phyloP scores from a whole-genome alignment of 2,888 invertebrate genomes.

The Galerucella nymphaeae region DNA sequence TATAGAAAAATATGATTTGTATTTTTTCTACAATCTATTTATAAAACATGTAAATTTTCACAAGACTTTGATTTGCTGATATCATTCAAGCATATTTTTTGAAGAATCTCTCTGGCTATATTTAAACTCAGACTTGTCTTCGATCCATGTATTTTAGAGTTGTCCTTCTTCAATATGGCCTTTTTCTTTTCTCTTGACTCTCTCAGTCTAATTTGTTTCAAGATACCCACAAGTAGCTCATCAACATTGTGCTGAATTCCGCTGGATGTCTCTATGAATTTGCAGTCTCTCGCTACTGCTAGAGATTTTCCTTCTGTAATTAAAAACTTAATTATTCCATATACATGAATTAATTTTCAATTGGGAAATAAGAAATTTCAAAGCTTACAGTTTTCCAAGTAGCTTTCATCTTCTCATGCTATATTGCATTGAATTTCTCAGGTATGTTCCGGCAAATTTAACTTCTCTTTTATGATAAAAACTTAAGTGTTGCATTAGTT shows the following conservation, averaged over 20 bases:
- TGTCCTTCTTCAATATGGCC: constrained; percentile 55
- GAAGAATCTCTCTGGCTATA: constrained; percentile 83
- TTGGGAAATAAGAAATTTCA: background rate
- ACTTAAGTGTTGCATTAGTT: background rate
- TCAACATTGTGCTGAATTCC: constrained; percentile 97
- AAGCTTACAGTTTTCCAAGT: background rate
- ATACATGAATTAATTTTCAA: background rate
- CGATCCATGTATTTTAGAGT: constrained; percentile 77
- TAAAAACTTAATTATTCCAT: background rate
- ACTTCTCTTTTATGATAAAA: background rate
- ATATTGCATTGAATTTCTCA: background rate
- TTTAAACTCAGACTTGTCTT: constrained; percentile 84
- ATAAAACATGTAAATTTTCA: constrained; percentile 87
- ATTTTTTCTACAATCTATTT: constrained; percentile 52
- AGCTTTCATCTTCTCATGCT: background rate
- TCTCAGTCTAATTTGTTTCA: constrained; percentile 88
- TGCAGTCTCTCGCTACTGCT: constrained; percentile 88
- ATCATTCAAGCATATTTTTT: constrained; percentile 88
- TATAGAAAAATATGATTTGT: constrained; percentile 39
- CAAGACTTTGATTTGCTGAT: constrained; percentile 87
- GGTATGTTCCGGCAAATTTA: background rate
- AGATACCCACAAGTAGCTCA: constrained; percentile 91
- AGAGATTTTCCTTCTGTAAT: constrained; percentile 88
- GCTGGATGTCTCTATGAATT: constrained; percentile 95
- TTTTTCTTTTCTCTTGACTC: constrained; percentile 76